phyloP scores from a whole-genome alignment of 2,113 vertebrate species.

The Crotalus helleri region DNA sequence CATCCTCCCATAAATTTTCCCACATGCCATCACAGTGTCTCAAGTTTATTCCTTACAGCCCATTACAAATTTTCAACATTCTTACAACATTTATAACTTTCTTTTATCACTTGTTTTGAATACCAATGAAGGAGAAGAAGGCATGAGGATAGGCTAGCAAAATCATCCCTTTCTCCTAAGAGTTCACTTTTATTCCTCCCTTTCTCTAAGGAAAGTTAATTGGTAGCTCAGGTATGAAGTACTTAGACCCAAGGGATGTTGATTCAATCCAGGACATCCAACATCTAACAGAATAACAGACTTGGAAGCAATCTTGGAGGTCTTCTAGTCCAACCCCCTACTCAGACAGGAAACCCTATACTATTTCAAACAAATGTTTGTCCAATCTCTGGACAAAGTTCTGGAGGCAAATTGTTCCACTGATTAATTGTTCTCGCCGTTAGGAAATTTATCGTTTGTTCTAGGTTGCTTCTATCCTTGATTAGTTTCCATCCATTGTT shows the following conservation, averaged over 20 bases:
- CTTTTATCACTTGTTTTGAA: not conserved
- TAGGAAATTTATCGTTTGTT: not conserved
- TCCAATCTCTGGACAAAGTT: not conserved
- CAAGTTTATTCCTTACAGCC: not conserved
- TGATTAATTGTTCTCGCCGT: not conserved
- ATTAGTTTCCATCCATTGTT: not conserved
- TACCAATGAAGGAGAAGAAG: not conserved
- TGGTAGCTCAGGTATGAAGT: not conserved
- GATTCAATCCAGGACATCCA: not conserved
- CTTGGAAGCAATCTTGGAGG: too few relatives aligned
- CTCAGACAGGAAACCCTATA: not conserved
- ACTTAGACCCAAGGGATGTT: not conserved
- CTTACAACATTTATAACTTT: not conserved
- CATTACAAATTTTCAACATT: not conserved
- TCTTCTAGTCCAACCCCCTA: too few relatives aligned
- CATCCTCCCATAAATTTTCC: too few relatives aligned
- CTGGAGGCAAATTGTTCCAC: not conserved
- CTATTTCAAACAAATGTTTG: not conserved
- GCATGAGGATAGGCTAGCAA: not conserved
- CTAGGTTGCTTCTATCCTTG: not conserved
- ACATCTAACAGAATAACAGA: not conserved
- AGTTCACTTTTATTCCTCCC: not conserved
- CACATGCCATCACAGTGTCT: not conserved
- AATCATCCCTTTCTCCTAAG: not conserved
- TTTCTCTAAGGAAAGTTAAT: not conserved